Conservation (phyloP, 2,797 vertebrate genomes). For the Oreonectes daqikongensis region DNA sequence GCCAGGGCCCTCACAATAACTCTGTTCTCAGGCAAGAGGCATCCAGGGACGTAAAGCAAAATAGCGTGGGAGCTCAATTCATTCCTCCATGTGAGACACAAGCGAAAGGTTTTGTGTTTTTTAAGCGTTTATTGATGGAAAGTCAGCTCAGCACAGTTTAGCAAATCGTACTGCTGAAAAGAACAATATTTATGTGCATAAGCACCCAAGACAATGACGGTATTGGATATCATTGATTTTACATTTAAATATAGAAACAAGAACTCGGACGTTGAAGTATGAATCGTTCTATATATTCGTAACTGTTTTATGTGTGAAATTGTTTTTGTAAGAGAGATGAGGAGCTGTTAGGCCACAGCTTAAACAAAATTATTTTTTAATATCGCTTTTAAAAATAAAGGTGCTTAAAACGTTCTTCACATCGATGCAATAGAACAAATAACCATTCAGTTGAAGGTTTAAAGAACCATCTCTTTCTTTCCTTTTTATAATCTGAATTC, state of each 20-base stretch:
- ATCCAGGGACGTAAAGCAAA: conserved; percentile 38
- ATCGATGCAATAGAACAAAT: no score
- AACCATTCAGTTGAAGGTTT: no score
- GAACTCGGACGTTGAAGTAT: conserved; percentile 13
- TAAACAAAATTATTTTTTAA: neutral
- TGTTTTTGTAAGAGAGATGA: neutral
- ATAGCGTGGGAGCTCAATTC: conserved; percentile 40
- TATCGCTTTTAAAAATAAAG: no score
- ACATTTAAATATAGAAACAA: conserved; percentile 31
- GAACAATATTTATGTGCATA: conserved; percentile 17
- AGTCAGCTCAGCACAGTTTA: conserved; percentile 39
- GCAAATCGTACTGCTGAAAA: conserved; percentile 26
- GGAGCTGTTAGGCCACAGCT: neutral
- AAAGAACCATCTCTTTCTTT: no score
- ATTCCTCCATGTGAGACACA: conserved; percentile 20
- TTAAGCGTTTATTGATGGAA: conserved; percentile 41
- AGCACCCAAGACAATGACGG: conserved; percentile 28
- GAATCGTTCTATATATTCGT: conserved; percentile 3
- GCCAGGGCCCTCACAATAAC: conserved; percentile 32
- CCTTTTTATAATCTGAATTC: no score
- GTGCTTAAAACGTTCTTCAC: no score
- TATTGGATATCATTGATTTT: conserved; percentile 37
- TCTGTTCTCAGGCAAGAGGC: conserved; percentile 40
- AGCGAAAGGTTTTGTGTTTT: conserved; percentile 35
- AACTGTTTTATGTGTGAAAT: neutral